Base-by-base conservation (phyloP, 1,140 invertebrate genomes). In the Diachasmimorpha longicaudata region DNA sequence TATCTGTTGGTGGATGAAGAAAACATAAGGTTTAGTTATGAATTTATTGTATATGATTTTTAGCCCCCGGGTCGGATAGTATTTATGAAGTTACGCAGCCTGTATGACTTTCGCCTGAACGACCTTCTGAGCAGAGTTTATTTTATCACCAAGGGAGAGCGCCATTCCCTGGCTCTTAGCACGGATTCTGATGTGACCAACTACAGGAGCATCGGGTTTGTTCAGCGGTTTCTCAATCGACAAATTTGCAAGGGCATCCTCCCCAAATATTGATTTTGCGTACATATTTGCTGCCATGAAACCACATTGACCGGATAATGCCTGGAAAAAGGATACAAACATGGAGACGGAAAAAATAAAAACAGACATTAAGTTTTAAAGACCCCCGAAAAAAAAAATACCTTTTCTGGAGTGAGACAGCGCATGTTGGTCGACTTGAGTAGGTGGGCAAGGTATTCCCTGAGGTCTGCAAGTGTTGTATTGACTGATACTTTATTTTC, bases 271-370 rank as follows among this genome's bases (percentile, higher is more conserved):
- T 2, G 98, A 99, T 84, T 97, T 94, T 44, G 98, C 98, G 90
- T 99, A 99, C 91, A 99, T 94, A 85, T 99, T 99, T 42, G 98
- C 99, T 44, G 98, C 98, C 96, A 99, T 97, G 88, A 99, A 99
- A 14, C 98, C 97, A 89, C 98, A 99, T 82, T 99, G 96, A 0
- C 98, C 98, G 9, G 94, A 95, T 42, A 99, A 87, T 19, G 97
- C 97, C 94, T 95, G 83, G 9, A 37, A 75, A 69, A 66, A 70
- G 19, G 79, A 74, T 74, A 58, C 19, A 74, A 70, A 75, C 69
- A 74, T n/a, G 74, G 77, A 55, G 69, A 63, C 37, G 44, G n/a
- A 10, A 46, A 14, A 48, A 37, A 11, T 37, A 66, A 8, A 44
- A 63, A 46, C 11, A 46, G 44, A 46, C n/a, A n/a, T 1, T 31